phyloP scores from a whole-genome alignment of 2,888 invertebrate genomes.

The Eristalis intricaria region DNA sequence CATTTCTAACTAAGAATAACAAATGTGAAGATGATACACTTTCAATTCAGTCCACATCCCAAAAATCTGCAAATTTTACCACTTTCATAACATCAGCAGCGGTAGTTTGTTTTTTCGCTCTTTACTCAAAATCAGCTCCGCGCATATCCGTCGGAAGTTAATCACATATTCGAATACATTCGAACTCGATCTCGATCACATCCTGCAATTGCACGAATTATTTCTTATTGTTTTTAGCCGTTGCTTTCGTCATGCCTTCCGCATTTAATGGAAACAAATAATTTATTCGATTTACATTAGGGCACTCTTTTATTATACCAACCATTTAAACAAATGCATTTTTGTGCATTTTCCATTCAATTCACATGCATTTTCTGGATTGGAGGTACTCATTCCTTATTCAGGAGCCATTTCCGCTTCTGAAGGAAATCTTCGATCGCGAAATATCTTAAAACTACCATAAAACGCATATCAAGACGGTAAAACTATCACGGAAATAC shows the following conservation, averaged over 20 bases:
- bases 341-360: background rate
- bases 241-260: background rate
- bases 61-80: background rate
- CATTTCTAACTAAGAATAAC: too few relatives aligned
- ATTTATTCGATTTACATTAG: background rate
- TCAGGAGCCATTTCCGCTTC: slow-evolving; percentile 45
- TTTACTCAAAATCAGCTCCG: slow-evolving; percentile 1
- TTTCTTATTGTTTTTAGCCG: background rate
- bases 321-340: background rate
- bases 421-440: slow-evolving; percentile 42
- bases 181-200: background rate
- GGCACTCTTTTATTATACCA: background rate
- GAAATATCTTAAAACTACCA: slow-evolving; percentile 49
- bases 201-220: background rate
- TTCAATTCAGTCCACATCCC: background rate
- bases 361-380: background rate
- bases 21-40: background rate
- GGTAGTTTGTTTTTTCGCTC: background rate
- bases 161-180: background rate
- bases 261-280: background rate
- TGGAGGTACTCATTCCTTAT: slow-evolving; percentile 36
- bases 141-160: slow-evolving; percentile 38
- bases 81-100: background rate
- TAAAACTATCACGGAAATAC: slow-evolving; percentile 61
- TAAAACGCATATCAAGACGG: slow-evolving; percentile 12